Evolutionary conservation across 2,797 vertebrate species (phyloP).

Genomic region (Onychomys arenicola): DNA sequence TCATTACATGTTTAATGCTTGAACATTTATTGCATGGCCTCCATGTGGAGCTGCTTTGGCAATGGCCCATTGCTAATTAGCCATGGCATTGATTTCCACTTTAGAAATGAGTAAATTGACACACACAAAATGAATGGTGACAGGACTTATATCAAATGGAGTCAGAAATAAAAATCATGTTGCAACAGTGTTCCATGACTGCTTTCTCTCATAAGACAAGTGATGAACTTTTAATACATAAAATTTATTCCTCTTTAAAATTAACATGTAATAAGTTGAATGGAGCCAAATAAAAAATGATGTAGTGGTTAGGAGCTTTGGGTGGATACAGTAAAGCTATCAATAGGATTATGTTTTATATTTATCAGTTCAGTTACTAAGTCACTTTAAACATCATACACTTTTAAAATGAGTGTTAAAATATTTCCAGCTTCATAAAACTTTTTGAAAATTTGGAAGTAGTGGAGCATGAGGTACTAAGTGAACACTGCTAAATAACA

Average conservation of each 20-base stretch:
- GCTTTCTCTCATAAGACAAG: background rate
- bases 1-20: background rate
- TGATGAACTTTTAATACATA: background rate
- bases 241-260: background rate
- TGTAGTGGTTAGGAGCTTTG: background rate
- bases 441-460: background rate
- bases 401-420: background rate
- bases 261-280: background rate
- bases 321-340: background rate
- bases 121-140: background rate
- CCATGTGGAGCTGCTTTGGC: background rate
- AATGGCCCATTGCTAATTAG: background rate
- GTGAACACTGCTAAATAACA: background rate
- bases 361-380: background rate
- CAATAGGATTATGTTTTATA: background rate
- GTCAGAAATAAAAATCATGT: background rate
- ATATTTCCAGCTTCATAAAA: constrained; percentile 5
- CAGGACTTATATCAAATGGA: background rate
- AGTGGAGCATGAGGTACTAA: background rate
- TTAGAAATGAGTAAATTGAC: background rate
- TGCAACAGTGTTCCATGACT: background rate
- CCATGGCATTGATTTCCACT: background rate
- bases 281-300: background rate
- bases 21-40: background rate
- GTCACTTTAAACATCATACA: background rate